Base-by-base conservation (phyloP, 2,797 vertebrate species). In the Rhabdophis nuchalis region DNA sequence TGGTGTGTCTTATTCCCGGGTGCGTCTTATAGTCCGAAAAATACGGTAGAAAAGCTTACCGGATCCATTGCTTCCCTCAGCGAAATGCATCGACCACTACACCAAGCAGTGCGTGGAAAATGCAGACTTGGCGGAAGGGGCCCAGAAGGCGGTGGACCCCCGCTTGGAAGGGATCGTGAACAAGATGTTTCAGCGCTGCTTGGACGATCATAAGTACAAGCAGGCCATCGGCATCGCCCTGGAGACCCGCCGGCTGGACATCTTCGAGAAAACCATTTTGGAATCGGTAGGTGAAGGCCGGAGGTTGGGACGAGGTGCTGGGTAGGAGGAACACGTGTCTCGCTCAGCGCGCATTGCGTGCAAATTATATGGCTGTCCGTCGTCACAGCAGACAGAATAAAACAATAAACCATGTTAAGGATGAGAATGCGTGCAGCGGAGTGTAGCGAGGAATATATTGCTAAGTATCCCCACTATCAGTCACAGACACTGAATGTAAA, bases 21-120 rank as follows among this genome's bases (percentile, higher is more conserved):
- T n/a, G n/a, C n/a, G n/a, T n/a, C n/a, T n/a, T 46, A 46, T 5
- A 46, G 46, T 46, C 46, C 2, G 46, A 46, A 46, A 46, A 46
- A 46, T 46, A 46, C 46, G 46, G 2, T 46, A 13, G 58, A 36
- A 4, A 11, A 72, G 90, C 2, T 61, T 93, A 57, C 91, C 18
- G 1, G 4, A 1, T 92, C 27, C 0, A 77, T 95, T 95, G 4
- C 95, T 95, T 52, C 8, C 92, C 6, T 88, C 96, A 99, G 99
- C 99, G 94, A 99, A 99, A 97, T 99, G 99, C 94, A 99, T 99
- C 0, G 99, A 99, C 96, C 99, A 99, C 96, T 99, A 99, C 94
- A 99, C 99, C 93, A 99, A 99, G 95, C 98, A 99, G 92, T 99
- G 99, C 9, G 99, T 99, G 93, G 99, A 99, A 96, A 99, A 99